These are phyloP conservation scores for Eumacrocentrus americanus DNA, from an alignment of 2,888 invertebrate species.

Conservation along the genomic window DNA sequence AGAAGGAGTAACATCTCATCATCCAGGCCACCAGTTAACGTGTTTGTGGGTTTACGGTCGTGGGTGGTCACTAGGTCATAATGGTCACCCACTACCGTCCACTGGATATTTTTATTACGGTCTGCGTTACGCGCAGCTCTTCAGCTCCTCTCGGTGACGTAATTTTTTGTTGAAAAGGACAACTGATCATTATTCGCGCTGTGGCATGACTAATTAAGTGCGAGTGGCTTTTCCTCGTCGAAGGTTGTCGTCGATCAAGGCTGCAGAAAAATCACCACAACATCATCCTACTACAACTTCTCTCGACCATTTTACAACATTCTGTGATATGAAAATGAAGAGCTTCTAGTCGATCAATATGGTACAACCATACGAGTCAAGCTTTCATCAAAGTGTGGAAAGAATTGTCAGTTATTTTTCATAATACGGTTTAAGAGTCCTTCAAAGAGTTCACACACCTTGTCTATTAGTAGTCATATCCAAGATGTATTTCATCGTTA, in stretches of 20 bases:
- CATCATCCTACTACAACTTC: too few species aligned
- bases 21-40: neutral
- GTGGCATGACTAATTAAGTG: conserved; percentile 22
- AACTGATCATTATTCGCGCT: conserved; percentile 19
- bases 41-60: neutral
- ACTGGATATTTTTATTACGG: conserved; percentile 22
- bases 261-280: conserved; percentile 12
- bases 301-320: too few species aligned
- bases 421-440: too few species aligned
- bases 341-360: too few species aligned
- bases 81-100: conserved; percentile 15
- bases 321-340: too few species aligned
- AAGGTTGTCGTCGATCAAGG: conserved; percentile 20
- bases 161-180: conserved; percentile 25
- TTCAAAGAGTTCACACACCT: too few species aligned
- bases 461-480: too few species aligned
- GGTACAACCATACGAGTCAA: too few species aligned
- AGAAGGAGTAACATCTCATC: too few species aligned
- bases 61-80: conserved; percentile 18
- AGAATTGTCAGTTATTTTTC: too few species aligned
- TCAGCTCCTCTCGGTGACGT: conserved; percentile 12
- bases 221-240: conserved; percentile 15
- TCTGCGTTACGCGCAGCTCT: neutral
- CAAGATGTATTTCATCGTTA: too few species aligned
- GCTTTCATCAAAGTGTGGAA: too few species aligned